These are phyloP conservation scores for Cosmia pyralina DNA, from an alignment of 2,888 invertebrate species.

Conservation along the genomic window DNA sequence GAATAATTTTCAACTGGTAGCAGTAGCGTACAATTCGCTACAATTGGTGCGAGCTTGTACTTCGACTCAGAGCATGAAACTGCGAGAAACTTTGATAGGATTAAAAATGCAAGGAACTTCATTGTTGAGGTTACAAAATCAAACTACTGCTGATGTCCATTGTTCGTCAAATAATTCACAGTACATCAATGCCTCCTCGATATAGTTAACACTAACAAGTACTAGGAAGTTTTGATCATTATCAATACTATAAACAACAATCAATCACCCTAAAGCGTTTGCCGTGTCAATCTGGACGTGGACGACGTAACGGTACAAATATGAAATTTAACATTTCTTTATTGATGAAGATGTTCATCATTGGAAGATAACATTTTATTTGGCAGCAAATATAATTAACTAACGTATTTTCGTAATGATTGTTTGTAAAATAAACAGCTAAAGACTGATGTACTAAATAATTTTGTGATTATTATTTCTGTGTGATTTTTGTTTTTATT, in stretches of 20 bases:
- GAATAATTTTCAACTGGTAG: slow-evolving; percentile 34
- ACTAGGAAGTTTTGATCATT: slow-evolving; percentile 18
- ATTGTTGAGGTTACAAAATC: slow-evolving; percentile 23
- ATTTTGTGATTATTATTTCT: slow-evolving; percentile 1
- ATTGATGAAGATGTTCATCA: slow-evolving; percentile 26
- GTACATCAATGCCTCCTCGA: slow-evolving; percentile 4
- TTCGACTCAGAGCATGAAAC: slow-evolving; percentile 11
- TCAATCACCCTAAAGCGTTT: slow-evolving; percentile 41
- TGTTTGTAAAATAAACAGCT: background rate
- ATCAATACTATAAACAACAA: slow-evolving; percentile 3
- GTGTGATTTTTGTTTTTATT: background rate
- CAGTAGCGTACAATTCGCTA: slow-evolving; percentile 11
- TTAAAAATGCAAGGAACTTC: slow-evolving; percentile 12
- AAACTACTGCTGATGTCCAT: background rate
- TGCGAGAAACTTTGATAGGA: slow-evolving; percentile 10
- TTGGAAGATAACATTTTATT: slow-evolving; percentile 12
- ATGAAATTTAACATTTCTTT: slow-evolving; percentile 19
- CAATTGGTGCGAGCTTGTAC: slow-evolving; percentile 12
- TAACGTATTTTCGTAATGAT: background rate
- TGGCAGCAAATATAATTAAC: slow-evolving; percentile 34
- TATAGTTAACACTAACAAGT: background rate
- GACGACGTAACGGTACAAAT: slow-evolving; percentile 18
- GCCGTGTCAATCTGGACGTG: slow-evolving; percentile 27
- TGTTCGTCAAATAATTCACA: background rate
- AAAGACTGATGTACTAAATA: background rate